Evolutionary conservation across 2,797 vertebrate genomes (phyloP), one percentile per base, ranked within the genome.

Genomic region (Syngnathus rostellatus): DNA sequence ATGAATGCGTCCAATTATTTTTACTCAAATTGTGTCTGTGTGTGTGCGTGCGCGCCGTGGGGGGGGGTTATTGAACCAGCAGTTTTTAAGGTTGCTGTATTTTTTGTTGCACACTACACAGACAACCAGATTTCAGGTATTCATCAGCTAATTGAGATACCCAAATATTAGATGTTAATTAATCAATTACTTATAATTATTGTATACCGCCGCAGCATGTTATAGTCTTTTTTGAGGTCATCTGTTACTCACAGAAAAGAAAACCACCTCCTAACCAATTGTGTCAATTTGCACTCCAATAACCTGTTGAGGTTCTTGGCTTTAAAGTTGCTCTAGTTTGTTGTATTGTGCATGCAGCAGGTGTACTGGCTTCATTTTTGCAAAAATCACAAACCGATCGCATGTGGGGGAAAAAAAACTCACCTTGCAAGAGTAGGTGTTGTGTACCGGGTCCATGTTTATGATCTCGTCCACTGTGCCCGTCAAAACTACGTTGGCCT

Each of bases 361-460:
- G 81, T 89, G 85, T 59, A 66, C 70, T 21, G 54, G 19, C 7
- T 25, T 31, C 23, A 16, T 6, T 51, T 6, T 25, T 16, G 37
- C 7, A 40, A 63, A 55, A 63, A 1, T 46, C 46, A 58, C 40
- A 48, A 63, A 45, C 43, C 62, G 31, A 31, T 31, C 31, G 14
- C 45, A 2, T 48, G 37, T 31, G 31, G 31, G 31, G 25, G 31
- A 10, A 51, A 19, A 10, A 23, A 1, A 23, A 48, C 63, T 88
- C 87, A 98, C 97, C 96, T 98, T 99, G 94, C 97, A 97, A 0
- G 95, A 98, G 69, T 99, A 99, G 40, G 94, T 97, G 74, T 95
- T 94, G 58, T 96, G 94, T 68, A 98, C 94, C 37, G 96, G 97
- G 84, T 98, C 96, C 92, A 97, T 87, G 86, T 98, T 97, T 83